Evolutionary conservation across 1,140 invertebrate genomes (phyloP).

Genomic region (Stegodyphus mimosarum): DNA sequence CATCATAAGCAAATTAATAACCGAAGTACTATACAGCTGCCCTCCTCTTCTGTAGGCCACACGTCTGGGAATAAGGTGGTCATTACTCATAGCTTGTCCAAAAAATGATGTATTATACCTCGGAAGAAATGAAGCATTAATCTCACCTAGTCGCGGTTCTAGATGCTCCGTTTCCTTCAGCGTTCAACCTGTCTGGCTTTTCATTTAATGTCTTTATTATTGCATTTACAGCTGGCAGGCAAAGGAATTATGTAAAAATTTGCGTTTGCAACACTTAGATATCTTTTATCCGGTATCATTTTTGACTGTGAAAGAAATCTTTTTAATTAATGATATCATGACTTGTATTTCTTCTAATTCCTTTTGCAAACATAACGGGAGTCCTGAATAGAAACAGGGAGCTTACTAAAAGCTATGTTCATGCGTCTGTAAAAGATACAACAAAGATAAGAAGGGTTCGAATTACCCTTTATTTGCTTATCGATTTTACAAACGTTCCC

Average conservation of each 20-base stretch:
- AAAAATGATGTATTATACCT: constrained; percentile 46
- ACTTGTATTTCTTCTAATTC: too few relatives aligned
- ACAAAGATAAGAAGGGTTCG: too few relatives aligned
- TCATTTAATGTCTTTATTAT: constrained; percentile 22
- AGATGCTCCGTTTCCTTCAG: constrained; percentile 2
- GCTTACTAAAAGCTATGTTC: too few relatives aligned
- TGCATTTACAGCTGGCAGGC: background rate
- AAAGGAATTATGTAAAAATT: background rate
- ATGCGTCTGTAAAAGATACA: too few relatives aligned
- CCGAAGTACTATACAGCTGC: constrained; percentile 32
- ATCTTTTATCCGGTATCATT: too few relatives aligned
- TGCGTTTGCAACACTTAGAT: background rate
- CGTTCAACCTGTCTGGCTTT: constrained; percentile 5
- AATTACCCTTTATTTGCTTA: too few relatives aligned
- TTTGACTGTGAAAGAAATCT: too few relatives aligned
- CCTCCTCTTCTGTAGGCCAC: background rate
- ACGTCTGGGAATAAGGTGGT: constrained; percentile 21
- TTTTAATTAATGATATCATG: too few relatives aligned
- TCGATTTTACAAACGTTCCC: too few relatives aligned
- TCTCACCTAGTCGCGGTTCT: constrained; percentile 16
- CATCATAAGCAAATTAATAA: constrained; percentile 46
- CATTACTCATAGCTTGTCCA: constrained; percentile 17
- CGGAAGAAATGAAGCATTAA: constrained; percentile 33
- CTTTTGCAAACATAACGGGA: too few relatives aligned
- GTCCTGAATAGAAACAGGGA: too few relatives aligned